Evolutionary conservation across 2,797 vertebrate species (phyloP).

Genomic region (Ficedula albicollis): DNA sequence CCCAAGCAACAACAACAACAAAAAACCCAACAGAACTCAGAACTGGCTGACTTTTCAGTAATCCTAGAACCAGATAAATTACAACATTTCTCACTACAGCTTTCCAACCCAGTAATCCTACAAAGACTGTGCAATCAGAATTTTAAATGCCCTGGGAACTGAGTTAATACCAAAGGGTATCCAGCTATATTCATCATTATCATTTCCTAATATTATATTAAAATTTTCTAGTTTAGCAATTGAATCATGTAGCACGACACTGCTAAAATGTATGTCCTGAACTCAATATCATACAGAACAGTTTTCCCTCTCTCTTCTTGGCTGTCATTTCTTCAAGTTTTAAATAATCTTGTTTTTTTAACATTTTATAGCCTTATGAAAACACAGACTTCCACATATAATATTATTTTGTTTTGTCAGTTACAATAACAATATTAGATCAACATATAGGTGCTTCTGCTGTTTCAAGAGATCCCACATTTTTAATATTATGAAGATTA

Average conservation of each 20-base stretch:
- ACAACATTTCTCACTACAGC: background rate
- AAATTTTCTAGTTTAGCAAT: conserved; percentile 43
- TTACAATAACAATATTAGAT: background rate
- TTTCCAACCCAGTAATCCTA: conserved; percentile 42
- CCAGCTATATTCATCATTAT: conserved; percentile 46
- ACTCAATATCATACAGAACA: background rate
- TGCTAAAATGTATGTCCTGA: conserved; percentile 26
- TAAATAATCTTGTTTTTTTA: conserved; percentile 6
- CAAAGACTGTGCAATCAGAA: conserved; percentile 35
- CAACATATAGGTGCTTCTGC: background rate
- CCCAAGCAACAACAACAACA: no score
- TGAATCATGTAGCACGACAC: background rate
- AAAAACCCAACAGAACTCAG: background rate
- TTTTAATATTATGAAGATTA: background rate
- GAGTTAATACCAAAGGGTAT: conserved; percentile 53
- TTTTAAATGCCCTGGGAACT: conserved; percentile 41
- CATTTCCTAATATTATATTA: conserved; percentile 59
- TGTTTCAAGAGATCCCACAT: background rate
- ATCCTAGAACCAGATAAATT: conserved; percentile 10
- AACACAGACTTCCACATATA: background rate
- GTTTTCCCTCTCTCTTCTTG: background rate
- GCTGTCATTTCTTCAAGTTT: background rate
- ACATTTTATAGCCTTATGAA: background rate
- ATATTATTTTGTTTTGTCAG: background rate
- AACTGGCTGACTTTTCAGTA: background rate